phyloP scores from a whole-genome alignment of 2,888 invertebrate genomes.

The Netelia inedita region DNA sequence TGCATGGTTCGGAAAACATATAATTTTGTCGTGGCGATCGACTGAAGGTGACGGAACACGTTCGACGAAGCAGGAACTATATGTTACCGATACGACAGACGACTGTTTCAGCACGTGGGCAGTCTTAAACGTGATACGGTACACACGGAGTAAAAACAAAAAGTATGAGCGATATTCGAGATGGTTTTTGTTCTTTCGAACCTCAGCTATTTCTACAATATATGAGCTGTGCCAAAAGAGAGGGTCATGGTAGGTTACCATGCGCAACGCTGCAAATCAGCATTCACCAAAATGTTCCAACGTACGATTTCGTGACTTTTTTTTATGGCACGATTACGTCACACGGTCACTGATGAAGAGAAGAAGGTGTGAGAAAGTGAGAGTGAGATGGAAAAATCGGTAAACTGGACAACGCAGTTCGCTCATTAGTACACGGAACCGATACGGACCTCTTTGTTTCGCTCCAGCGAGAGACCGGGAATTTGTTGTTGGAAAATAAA shows the following conservation, averaged over 20 bases:
- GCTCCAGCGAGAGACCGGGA: slow-evolving; percentile 39
- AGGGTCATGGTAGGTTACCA: slow-evolving; percentile 79
- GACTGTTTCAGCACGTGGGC: slow-evolving; percentile 71
- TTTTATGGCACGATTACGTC: slow-evolving; percentile 82
- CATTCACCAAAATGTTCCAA: slow-evolving; percentile 70
- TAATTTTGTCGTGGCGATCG: slow-evolving; percentile 17
- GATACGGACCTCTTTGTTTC: slow-evolving; percentile 75
- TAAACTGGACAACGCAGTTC: slow-evolving; percentile 63
- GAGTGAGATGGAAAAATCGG: slow-evolving; percentile 11
- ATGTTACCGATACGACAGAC: slow-evolving; percentile 81
- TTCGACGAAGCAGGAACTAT: slow-evolving; percentile 76
- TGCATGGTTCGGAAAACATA: no score
- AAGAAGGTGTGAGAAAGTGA: slow-evolving; percentile 16
- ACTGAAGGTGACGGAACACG: slow-evolving; percentile 74
- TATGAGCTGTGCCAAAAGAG: slow-evolving; percentile 68
- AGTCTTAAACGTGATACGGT: slow-evolving; percentile 74
- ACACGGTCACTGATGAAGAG: slow-evolving; percentile 68
- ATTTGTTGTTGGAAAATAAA: slow-evolving; percentile 67
- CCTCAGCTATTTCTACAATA: slow-evolving; percentile 43
- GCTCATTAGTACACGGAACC: slow-evolving; percentile 75
- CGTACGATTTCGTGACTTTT: slow-evolving; percentile 83
- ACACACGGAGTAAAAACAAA: slow-evolving; percentile 74
- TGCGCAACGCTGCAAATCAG: slow-evolving; percentile 77
- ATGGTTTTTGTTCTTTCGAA: slow-evolving; percentile 18
- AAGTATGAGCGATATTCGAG: slow-evolving; percentile 24